phyloP scores from a whole-genome alignment of 2,113 vertebrate species.

The Eonycteris spelaea region DNA sequence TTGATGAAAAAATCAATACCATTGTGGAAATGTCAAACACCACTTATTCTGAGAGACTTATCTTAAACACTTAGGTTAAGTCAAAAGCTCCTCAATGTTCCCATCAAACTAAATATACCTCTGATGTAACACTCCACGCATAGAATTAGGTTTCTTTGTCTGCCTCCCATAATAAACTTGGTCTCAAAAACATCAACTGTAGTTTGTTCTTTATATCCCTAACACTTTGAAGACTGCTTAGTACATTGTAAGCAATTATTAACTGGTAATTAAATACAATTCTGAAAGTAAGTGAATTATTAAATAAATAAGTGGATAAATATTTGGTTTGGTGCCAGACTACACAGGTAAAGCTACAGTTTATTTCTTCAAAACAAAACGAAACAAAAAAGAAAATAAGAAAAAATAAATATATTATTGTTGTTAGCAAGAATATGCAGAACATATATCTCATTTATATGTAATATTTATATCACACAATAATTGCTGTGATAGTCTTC shows the following conservation, averaged over 20 bases:
- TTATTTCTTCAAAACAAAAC: neutral
- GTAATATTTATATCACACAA: neutral
- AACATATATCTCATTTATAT: neutral
- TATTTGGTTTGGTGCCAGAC: neutral
- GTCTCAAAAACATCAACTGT: neutral
- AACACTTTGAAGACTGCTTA: neutral
- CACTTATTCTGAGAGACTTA: neutral
- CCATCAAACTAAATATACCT: neutral
- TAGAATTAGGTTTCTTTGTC: neutral
- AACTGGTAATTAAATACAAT: neutral
- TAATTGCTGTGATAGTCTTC: neutral
- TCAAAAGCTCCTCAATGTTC: neutral
- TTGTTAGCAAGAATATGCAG: neutral
- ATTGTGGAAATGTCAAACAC: neutral
- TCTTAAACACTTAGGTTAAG: neutral
- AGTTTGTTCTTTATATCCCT: neutral
- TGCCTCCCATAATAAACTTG: neutral
- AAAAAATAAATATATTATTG: neutral
- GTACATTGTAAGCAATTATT: neutral
- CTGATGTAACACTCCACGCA: neutral
- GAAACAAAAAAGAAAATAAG: neutral
- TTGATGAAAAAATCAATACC: slow-evolving; percentile 1
- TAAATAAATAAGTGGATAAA: neutral
- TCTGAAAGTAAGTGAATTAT: neutral
- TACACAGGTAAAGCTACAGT: neutral